Evolutionary conservation across 2,888 invertebrate species (phyloP), one percentile per base, ranked within the genome.

Genomic region (Aphodius granarius): DNA sequence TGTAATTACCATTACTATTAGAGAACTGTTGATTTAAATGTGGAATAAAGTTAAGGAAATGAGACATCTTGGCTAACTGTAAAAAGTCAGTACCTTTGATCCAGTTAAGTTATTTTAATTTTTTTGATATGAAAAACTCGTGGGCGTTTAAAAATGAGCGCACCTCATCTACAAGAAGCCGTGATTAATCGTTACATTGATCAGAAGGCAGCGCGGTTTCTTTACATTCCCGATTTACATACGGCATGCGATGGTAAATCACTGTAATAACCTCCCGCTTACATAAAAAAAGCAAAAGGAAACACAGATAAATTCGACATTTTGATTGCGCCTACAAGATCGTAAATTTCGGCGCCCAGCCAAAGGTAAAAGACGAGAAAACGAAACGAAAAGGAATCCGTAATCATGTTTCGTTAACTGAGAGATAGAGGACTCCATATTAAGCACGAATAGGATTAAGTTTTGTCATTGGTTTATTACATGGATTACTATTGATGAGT

Each of bases 151-250:
- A 19, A 68, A 21, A 68, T 20, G 22, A 68, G 13, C 68, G 18
- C 20, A 21, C 22, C 68, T 20, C 68, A n/a, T 13, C 21, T 20
- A 68, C 68, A 68, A n/a, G 68, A 68, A 68, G 21, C 68, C 9
- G 20, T 68, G 68, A 68, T 68, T 68, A 68, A 68, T 68, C 19
- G 22, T 19, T 19, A 66, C 68, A 20, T 22, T 21, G 20, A 68
- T 68, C 68, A 43, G 68, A 68, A 21, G 68, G 68, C 68, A 21
- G 68, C 68, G 22, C n/a, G 21, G 9, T 19, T 20, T 68, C 22
- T 68, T 68, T n/a, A 3, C 20, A 68, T n/a, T 21, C 16, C 20
- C 22, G 68, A 68, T 68, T 68, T 68, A 68, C 43, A 43, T 43
- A 43, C 43, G 3, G 43, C 3, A 13, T 43, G 13, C 43, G 43